Evolutionary conservation across 2,113 vertebrate species (phyloP), one percentile per base, ranked within the genome.

Genomic region (Tetrax tetrax): DNA sequence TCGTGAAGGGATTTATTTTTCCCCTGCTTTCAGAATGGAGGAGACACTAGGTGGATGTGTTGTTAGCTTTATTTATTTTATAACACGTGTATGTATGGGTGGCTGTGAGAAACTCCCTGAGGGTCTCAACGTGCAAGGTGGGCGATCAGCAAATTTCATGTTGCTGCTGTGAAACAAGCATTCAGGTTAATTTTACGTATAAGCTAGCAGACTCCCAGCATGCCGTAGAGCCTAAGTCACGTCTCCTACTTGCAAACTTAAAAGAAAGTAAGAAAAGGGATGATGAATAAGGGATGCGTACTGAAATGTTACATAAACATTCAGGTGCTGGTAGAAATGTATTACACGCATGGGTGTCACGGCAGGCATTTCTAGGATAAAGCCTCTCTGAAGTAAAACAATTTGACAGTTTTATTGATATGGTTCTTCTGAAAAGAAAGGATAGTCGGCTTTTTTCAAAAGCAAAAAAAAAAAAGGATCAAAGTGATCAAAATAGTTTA

Each of bases 401-500:
- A 43, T 86, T 81, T 48, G 76, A 81, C 80, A 59, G n/a, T 93
- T 88, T 74, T 93, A 77, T 83, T 93, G 75, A 87, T 93, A 83
- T 4, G 41, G 45, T 65, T 83, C 59, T 77, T 86, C 61, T 87
- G 82, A 91, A 94, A 95, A 84, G 83, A 69, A 90, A 51, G 87
- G 57, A 90, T 57, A 66, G 51, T 76, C 35, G 10, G 27, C 87
- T 90, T 72, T 82, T 82, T 96, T 79, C 85, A 93, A 68, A 90
- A 69, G 77, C 66, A 81, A 60, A 78, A 75, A 72, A 75, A 72
- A 64, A 75, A 90, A 91, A 54, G 70, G 75, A 96, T 95, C 85
- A 95, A 95, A 96, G 79, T 70, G 91, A 92, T 96, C 93, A 84
- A 75, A 97, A 95, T 87, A 97, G 37, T 89, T 95, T 93, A 65